These are phyloP conservation scores for Luidia sarsii DNA, from an alignment of 53 echinoderm and acorn worm species.

Conservation along the genomic window DNA sequence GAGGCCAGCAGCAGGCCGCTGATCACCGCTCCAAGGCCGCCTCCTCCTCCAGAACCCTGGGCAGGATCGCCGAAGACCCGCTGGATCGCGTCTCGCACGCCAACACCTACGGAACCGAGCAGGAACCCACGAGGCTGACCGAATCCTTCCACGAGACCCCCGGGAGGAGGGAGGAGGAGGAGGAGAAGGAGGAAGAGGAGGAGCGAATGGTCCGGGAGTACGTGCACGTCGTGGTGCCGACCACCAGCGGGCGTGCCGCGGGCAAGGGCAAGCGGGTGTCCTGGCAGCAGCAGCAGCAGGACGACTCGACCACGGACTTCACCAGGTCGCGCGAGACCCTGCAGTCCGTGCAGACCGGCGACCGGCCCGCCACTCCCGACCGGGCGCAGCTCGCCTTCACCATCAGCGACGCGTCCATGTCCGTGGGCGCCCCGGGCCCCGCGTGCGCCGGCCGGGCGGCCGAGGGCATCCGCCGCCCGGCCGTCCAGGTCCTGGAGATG, in stretches of 20 bases:
- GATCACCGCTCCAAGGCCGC: not conserved
- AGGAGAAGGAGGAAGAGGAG: not conserved
- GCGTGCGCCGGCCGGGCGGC: not conserved
- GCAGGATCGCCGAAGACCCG: conserved; percentile 9
- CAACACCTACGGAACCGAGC: conserved; percentile 30
- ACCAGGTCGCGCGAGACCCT: conserved; percentile 28
- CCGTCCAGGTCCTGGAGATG: conserved; percentile 6
- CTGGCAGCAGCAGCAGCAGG: not conserved
- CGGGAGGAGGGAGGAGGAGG: not conserved
- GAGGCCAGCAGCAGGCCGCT: conserved; percentile 12
- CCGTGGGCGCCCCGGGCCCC: conserved; percentile 5
- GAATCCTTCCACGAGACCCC: conserved; percentile 5
- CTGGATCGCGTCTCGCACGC: conserved; percentile 29
- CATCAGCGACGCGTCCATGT: conserved; percentile 29
- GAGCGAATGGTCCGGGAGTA: not conserved
- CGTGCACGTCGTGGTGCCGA: not conserved
- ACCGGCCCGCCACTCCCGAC: conserved; percentile 12
- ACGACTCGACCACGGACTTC: conserved; percentile 19
- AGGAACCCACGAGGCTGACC: not conserved
- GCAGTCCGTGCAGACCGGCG: conserved; percentile 15
- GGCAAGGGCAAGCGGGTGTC: conserved; percentile 14
- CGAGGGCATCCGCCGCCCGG: conserved; percentile 5
- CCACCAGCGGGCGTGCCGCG: not conserved
- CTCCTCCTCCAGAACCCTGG: conserved; percentile 1
- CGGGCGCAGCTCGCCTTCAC: conserved; percentile 14